phyloP scores from a whole-genome alignment of 2,113 vertebrate genomes.

The Prietella phreatophila region DNA sequence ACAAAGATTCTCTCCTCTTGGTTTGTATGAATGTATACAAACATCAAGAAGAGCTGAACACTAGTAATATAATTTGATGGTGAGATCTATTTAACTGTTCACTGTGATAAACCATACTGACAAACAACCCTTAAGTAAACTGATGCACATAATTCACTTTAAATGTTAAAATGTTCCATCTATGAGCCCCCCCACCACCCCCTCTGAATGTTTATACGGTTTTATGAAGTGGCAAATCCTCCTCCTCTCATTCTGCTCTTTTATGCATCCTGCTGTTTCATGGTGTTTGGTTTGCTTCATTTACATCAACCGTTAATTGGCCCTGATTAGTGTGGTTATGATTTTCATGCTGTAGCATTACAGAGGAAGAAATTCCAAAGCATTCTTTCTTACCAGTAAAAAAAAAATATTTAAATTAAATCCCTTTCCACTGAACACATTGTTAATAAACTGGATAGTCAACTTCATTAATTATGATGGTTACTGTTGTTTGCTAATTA shows the following conservation, averaged over 20 bases:
- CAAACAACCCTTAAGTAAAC: background rate
- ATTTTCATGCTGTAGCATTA: background rate
- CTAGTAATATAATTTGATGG: background rate
- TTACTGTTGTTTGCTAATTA: background rate
- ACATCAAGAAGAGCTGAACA: background rate
- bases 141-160: background rate
- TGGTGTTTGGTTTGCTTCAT: slow-evolving; percentile 5
- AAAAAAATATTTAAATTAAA: background rate
- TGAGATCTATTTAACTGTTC: background rate
- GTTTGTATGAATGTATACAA: background rate
- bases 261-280: background rate
- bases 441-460: background rate
- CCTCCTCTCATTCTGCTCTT: slow-evolving; percentile 6
- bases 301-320: slow-evolving; percentile 5
- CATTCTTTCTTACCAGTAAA: background rate
- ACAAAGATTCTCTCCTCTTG: background rate
- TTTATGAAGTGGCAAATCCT: background rate
- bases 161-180: background rate
- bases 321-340: background rate
- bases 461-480: background rate
- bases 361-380: background rate
- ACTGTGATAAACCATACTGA: background rate
- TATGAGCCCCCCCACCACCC: background rate
- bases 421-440: background rate
- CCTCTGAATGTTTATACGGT: background rate